These are phyloP conservation scores for Valencia hispanica DNA, from an alignment of 2,797 vertebrate species.

Conservation along the genomic window DNA sequence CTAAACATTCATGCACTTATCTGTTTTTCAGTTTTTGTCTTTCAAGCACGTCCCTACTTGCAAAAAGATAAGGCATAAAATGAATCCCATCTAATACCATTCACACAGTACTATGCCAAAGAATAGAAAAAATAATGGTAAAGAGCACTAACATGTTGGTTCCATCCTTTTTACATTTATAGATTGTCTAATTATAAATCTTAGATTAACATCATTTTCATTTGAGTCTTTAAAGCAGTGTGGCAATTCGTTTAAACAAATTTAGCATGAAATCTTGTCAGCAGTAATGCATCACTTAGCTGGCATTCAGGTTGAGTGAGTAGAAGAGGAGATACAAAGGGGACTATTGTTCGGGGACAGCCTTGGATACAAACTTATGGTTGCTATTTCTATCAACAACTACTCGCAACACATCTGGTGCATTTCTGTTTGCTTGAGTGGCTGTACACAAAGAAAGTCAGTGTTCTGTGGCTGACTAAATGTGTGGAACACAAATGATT, in stretches of 20 bases:
- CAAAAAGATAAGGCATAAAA: background rate
- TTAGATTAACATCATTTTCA: background rate
- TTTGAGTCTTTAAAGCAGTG: background rate
- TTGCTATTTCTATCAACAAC: constrained; percentile 74
- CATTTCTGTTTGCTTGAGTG: constrained; percentile 69
- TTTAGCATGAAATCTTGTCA: constrained; percentile 27
- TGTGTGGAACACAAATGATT: constrained; percentile 71
- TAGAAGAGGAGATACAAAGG: constrained; percentile 63
- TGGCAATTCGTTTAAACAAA: constrained; percentile 7
- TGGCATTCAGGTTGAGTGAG: constrained; percentile 58
- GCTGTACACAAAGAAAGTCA: constrained; percentile 64
- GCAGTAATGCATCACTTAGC: constrained; percentile 23
- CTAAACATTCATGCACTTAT: background rate
- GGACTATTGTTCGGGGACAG: constrained; percentile 69
- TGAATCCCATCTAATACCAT: background rate
- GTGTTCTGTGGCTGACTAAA: constrained; percentile 71
- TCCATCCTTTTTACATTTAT: background rate
- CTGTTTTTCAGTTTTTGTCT: constrained; percentile 2
- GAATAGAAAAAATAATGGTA: background rate
- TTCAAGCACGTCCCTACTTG: background rate
- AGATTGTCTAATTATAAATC: background rate
- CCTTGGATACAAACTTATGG: constrained; percentile 68
- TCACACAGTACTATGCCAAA: background rate
- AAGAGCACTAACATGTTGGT: background rate
- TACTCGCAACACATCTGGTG: constrained; percentile 67